Conservation (phyloP, 2,113 vertebrate genomes). For the Aptenodytes forsteri region DNA sequence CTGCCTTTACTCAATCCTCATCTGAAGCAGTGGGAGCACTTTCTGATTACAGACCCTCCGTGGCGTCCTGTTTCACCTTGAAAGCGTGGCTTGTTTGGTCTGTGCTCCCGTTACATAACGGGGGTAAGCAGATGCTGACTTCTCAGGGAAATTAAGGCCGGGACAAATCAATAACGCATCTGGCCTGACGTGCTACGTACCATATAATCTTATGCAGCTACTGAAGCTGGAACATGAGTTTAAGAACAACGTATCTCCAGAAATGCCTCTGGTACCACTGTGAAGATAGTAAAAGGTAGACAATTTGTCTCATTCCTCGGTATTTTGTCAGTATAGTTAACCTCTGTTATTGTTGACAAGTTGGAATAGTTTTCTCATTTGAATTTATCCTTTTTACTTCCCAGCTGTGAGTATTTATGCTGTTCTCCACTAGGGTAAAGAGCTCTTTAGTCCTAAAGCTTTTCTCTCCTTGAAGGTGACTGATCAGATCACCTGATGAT, state of each 20-base stretch:
- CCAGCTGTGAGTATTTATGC: background rate
- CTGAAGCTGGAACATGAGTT: background rate
- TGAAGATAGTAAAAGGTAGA: background rate
- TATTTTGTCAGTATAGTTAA: background rate
- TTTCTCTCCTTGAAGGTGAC: constrained; percentile 9
- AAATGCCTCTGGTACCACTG: background rate
- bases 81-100: background rate
- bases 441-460: background rate
- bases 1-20: background rate
- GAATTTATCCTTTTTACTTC: constrained; percentile 2
- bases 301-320: background rate
- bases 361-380: background rate
- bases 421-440: background rate
- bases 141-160: background rate
- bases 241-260: background rate
- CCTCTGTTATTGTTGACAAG: background rate
- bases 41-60: background rate
- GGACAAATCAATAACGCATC: background rate
- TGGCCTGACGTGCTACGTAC: background rate
- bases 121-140: background rate
- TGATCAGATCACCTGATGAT: constrained; percentile 6
- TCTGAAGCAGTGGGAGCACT: background rate
- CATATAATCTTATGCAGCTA: background rate
- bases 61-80: background rate
- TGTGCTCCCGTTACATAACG: background rate